A percentile compares a stretch with the other conserved stretches of the same genome.
Conservation (phyloP, 2,888 invertebrate genomes). For the Reticulitermes lucifugus region DNA sequence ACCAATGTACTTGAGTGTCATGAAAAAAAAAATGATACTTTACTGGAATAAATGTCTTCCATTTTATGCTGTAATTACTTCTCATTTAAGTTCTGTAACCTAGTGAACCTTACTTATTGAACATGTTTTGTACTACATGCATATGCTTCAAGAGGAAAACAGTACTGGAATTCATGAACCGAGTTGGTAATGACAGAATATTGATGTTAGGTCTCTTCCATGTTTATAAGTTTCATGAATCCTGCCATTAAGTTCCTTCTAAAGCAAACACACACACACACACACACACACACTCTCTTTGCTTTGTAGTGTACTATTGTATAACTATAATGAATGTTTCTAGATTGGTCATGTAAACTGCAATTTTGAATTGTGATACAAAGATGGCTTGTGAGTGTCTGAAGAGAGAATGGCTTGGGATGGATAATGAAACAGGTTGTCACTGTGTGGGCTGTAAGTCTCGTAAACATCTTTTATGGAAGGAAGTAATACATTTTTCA, state of each 20-base stretch:
- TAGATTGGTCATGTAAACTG: constrained; percentile 53
- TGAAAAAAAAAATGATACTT: too few relatives aligned
- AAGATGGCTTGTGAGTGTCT: constrained; percentile 53
- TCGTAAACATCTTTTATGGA: background rate
- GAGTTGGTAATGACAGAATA: background rate
- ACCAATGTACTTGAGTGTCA: too few relatives aligned
- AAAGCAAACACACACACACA: background rate
- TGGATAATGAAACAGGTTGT: constrained; percentile 39
- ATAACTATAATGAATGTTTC: constrained; percentile 53
- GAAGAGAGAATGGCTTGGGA: constrained; percentile 53
- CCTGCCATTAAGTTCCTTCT: background rate
- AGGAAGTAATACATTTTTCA: background rate
- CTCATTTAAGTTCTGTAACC: too few relatives aligned
- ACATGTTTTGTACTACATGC: too few relatives aligned
- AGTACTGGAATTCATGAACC: background rate
- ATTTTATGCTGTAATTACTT: too few relatives aligned
- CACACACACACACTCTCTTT: constrained; percentile 48
- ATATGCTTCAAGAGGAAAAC: background rate
- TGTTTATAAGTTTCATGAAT: background rate
- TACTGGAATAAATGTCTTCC: too few relatives aligned
- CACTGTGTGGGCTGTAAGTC: background rate
- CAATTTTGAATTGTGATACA: constrained; percentile 53
- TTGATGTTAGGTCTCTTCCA: background rate
- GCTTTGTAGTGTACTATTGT: constrained; percentile 54
- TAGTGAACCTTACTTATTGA: too few relatives aligned